Base-by-base conservation (phyloP, 2,888 invertebrate species). In the Agriopis leucophaearia region DNA sequence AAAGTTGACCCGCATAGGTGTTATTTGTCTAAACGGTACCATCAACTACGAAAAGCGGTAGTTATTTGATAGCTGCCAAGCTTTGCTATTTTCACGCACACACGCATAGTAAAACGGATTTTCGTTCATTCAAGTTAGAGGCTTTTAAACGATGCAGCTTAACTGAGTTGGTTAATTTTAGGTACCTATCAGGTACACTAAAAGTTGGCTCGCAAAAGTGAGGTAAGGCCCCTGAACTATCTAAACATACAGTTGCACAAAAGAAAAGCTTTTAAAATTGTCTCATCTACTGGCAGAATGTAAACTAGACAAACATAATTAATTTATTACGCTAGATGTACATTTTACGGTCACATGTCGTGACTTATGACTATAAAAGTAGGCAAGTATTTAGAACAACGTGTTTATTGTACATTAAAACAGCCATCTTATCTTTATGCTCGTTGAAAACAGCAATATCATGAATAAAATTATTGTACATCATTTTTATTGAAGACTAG, bases 341-440 rank as follows among this genome's bases (percentile, higher is more conserved):
- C 77, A 73, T 82, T 89, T 88, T 88, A 86, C 85, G 82, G 83
- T 85, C 78, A 76, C 77, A 84, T 91, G 81, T 74, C 92, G 90
- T 93, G 93, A 87, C 88, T 89, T 84, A 82, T 85, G 87, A 88
- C 86, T 84, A 88, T 93, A 88, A 92, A 88, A 63, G 77, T 81
- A 77, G 79, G 74, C 76, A 78, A 80, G 81, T 81, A 84, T 89
- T 82, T 79, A 72, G 81, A 88, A 92, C 88, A 88, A 89, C 88
- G 88, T 91, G 92, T 89, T 92, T 89, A 91, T 90, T 84, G 86
- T 83, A 81, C 82, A 81, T 83, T 78, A 83, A 83, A 85, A 84
- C 84, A 81, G 82, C 81, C 84, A 82, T 86, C 82, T 81, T 81
- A 79, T 84, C 81, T 77, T 72, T 80, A 82, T 76, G 78, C 81